Percentiles rank a stretch among this genome's conserved stretches.
These are phyloP conservation scores for Phyllotreta cruciferae DNA, from an alignment of 2,888 invertebrate species.

Conservation along the genomic window DNA sequence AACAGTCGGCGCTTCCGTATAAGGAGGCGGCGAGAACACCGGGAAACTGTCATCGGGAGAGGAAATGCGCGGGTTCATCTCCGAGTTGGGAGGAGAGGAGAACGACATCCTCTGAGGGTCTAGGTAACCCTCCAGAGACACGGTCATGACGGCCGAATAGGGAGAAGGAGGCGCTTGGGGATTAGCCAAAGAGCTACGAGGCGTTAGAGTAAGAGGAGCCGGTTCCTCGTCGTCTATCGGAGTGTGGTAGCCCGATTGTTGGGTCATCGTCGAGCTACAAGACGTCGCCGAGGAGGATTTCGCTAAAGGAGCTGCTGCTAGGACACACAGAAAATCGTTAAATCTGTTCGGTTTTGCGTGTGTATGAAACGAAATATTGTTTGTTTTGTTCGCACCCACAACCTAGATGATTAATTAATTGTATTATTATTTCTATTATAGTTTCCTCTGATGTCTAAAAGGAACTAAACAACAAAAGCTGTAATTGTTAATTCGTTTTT, in stretches of 20 bases:
- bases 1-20: constrained; percentile 60
- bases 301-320: constrained; percentile 62
- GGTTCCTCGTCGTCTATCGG: constrained; percentile 69
- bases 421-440: constrained; percentile 12
- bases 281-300: constrained; percentile 66
- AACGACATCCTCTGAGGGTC: constrained; percentile 85
- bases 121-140: constrained; percentile 84
- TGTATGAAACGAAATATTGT: constrained; percentile 6
- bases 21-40: constrained; percentile 84
- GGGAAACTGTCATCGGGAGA: constrained; percentile 85
- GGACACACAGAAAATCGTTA: not conserved
- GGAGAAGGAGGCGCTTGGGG: constrained; percentile 72
- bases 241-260: constrained; percentile 77
- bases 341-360: not conserved
- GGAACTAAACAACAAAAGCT: constrained; percentile 24
- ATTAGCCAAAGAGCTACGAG: constrained; percentile 64
- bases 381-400: constrained; percentile 20
- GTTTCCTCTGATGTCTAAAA: constrained; percentile 15
- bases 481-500: constrained; percentile 11
- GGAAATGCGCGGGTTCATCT: constrained; percentile 70
- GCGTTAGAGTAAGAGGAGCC: constrained; percentile 62
- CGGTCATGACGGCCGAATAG: constrained; percentile 83
- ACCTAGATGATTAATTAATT: constrained; percentile 12
- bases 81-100: constrained; percentile 79
- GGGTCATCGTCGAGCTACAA: constrained; percentile 69